These are phyloP conservation scores for Mobula hypostoma DNA, from an alignment of 2,113 vertebrate genomes.

Conservation along the genomic window DNA sequence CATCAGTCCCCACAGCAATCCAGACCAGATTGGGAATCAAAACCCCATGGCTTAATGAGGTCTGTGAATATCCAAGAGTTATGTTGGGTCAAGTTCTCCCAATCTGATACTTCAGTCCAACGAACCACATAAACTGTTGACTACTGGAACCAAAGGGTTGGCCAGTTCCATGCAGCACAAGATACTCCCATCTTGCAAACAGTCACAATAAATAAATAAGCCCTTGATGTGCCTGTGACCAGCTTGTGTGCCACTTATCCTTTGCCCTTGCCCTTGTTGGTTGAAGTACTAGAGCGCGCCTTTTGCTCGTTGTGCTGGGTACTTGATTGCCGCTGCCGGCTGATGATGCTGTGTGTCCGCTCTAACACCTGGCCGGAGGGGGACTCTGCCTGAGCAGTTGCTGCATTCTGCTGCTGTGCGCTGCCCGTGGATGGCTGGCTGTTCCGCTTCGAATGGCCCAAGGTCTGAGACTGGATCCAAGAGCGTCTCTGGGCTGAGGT, in stretches of 20 bases:
- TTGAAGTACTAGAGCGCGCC: background rate
- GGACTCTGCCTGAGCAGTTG: background rate
- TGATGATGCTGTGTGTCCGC: too few relatives aligned
- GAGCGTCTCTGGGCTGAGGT: background rate
- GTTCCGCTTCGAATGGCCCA: background rate
- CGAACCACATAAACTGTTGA: background rate
- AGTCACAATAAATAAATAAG: conserved; percentile 28
- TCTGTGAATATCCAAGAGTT: background rate
- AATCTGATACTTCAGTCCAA: background rate
- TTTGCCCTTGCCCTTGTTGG: background rate
- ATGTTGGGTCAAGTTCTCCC: background rate
- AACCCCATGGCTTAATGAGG: background rate
- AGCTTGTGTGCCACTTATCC: background rate
- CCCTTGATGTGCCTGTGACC: background rate
- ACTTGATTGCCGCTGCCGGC: background rate
- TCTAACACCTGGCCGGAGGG: background rate
- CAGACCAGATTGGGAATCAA: background rate
- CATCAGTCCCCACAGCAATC: too few relatives aligned
- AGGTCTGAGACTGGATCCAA: background rate
- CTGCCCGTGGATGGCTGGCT: background rate
- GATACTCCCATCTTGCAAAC: conserved; percentile 24
- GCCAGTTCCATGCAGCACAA: background rate
- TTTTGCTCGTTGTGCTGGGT: background rate
- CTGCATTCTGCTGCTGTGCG: background rate
- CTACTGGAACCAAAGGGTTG: background rate